phyloP scores from a whole-genome alignment of 2,888 invertebrate genomes.

The Osmoderma eremita region DNA sequence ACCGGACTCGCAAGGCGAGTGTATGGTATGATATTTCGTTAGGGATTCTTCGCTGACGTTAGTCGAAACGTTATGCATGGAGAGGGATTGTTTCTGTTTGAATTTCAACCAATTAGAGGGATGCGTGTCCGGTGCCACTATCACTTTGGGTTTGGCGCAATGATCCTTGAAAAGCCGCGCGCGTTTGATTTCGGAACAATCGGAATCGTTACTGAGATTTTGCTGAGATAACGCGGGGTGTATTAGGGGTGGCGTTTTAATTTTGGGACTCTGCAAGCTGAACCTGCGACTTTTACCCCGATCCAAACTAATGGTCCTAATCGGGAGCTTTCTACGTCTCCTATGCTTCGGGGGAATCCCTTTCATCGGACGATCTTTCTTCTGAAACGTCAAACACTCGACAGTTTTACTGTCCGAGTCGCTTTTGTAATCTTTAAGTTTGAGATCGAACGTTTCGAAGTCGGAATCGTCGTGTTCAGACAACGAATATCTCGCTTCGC shows the following conservation, averaged over 20 bases:
- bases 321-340: slow-evolving; percentile 7
- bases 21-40: slow-evolving; percentile 62
- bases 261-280: slow-evolving; percentile 18
- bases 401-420: slow-evolving; percentile 23
- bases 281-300: slow-evolving; percentile 17
- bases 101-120: slow-evolving; percentile 50
- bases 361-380: background rate
- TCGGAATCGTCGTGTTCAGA: slow-evolving; percentile 41
- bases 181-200: slow-evolving; percentile 25
- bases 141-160: background rate
- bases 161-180: slow-evolving; percentile 8
- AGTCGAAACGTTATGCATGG: slow-evolving; percentile 59
- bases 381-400: slow-evolving; percentile 15
- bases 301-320: slow-evolving; percentile 13
- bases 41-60: slow-evolving; percentile 45
- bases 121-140: slow-evolving; percentile 4
- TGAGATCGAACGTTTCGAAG: slow-evolving; percentile 8
- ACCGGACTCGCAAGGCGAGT: slow-evolving; percentile 52
- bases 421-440: slow-evolving; percentile 23
- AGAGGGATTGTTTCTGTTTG: slow-evolving; percentile 62
- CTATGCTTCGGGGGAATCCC: slow-evolving; percentile 15
- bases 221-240: slow-evolving; percentile 34
- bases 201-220: slow-evolving; percentile 28
- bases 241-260: background rate
- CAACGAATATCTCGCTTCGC: slow-evolving; percentile 34